phyloP scores from a whole-genome alignment of 2,888 invertebrate species.

The Apotomis turbidana region DNA sequence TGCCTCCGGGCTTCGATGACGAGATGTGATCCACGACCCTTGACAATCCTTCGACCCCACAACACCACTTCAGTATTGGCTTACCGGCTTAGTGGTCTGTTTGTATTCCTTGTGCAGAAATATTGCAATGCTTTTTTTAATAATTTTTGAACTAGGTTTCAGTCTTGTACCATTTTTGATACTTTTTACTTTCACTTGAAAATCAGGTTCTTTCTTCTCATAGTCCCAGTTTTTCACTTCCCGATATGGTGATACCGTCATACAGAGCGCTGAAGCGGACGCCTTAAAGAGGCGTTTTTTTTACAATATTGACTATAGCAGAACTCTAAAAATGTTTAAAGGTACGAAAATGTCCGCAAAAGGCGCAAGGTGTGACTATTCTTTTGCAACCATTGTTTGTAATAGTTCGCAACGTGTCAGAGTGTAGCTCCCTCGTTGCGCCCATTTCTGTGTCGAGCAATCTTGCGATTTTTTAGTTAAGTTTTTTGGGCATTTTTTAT shows the following conservation, averaged over 20 bases:
- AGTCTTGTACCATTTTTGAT: too few species aligned
- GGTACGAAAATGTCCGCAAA: constrained; percentile 80
- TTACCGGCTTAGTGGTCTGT: too few species aligned
- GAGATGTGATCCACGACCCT: constrained; percentile 60
- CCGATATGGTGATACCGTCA: neutral
- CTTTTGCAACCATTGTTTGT: constrained; percentile 1
- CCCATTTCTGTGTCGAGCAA: constrained; percentile 63
- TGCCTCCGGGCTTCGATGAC: constrained; percentile 67
- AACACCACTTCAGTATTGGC: neutral
- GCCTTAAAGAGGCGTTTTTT: constrained; percentile 68
- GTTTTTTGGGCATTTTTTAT: constrained; percentile 50
- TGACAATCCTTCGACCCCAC: neutral
- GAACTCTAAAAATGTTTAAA: constrained; percentile 75
- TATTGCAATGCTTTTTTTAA: too few species aligned
- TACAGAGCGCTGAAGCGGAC: constrained; percentile 66
- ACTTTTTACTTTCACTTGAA: too few species aligned
- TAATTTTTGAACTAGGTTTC: too few species aligned
- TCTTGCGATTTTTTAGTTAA: constrained; percentile 63
- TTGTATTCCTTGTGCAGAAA: too few species aligned
- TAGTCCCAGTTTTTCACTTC: too few species aligned
- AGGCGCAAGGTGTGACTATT: constrained; percentile 19
- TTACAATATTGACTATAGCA: constrained; percentile 76
- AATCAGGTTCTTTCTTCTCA: too few species aligned
- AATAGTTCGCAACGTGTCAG: constrained; percentile 22
- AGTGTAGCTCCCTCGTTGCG: constrained; percentile 36